Conservation (phyloP, 2,888 invertebrate genomes). For the Eristalis tenax region DNA sequence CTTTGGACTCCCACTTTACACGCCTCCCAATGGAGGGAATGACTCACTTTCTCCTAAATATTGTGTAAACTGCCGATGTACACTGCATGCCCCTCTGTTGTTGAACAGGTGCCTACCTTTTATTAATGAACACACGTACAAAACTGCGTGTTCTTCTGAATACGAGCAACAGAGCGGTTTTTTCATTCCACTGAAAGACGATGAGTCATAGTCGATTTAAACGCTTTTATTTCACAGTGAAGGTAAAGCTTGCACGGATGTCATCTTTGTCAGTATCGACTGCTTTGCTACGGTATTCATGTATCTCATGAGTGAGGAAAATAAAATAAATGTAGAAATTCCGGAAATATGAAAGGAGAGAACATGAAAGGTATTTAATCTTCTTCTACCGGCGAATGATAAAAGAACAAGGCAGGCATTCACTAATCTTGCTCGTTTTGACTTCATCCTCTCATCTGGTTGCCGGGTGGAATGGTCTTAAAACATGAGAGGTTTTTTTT, state of each 20-base stretch:
- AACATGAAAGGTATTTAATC: not conserved
- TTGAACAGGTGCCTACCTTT: not conserved
- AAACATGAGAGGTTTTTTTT: too few species aligned
- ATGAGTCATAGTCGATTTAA: not conserved
- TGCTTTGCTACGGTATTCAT: not conserved
- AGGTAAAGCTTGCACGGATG: not conserved
- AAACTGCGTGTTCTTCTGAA: constrained; percentile 1
- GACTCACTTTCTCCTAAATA: not conserved
- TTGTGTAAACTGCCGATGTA: not conserved
- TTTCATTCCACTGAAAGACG: not conserved
- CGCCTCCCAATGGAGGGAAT: not conserved
- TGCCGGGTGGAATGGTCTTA: not conserved
- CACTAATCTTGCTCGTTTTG: not conserved
- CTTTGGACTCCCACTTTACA: not conserved
- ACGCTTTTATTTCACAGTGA: not conserved
- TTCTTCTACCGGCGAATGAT: not conserved
- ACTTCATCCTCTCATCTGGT: not conserved
- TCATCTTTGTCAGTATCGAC: not conserved
- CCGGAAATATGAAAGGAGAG: not conserved
- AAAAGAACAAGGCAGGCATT: not conserved
- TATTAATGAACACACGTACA: not conserved
- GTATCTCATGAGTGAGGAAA: not conserved
- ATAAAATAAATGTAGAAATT: not conserved
- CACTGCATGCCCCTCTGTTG: not conserved
- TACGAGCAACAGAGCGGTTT: not conserved